Conservation (phyloP, 2,113 vertebrate species). For the Sinocyclocheilus rhinocerous region DNA sequence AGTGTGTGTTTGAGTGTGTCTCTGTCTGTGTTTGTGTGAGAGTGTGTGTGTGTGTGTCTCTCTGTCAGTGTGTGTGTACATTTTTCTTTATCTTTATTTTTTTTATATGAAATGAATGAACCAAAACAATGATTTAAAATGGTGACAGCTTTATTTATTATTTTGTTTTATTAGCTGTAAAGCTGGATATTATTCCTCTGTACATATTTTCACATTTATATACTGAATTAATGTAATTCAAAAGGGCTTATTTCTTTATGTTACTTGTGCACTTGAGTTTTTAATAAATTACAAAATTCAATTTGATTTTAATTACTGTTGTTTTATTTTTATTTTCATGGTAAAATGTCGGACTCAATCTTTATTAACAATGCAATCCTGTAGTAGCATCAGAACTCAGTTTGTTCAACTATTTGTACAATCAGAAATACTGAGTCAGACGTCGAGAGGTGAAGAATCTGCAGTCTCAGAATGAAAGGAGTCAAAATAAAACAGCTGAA, state of each 20-base stretch:
- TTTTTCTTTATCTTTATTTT: too few species aligned
- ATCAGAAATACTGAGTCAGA: neutral
- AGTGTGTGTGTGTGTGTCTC: too few species aligned
- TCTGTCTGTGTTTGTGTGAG: too few species aligned
- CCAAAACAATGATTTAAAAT: too few species aligned
- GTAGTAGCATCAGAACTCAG: conserved; percentile 21
- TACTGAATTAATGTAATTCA: neutral
- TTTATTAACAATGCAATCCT: neutral
- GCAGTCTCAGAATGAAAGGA: neutral
- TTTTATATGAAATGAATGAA: too few species aligned
- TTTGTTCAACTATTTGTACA: neutral
- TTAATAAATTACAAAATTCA: conserved; percentile 11
- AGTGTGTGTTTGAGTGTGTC: too few species aligned
- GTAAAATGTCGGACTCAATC: neutral
- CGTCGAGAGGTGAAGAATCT: neutral
- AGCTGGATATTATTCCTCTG: neutral
- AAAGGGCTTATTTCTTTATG: neutral
- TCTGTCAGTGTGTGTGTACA: too few species aligned
- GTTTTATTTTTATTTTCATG: neutral
- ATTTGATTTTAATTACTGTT: neutral
- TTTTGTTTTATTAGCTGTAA: neutral
- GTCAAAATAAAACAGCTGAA: neutral
- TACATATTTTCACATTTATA: conserved; percentile 6
- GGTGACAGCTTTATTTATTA: neutral
- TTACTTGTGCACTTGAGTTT: neutral